Conservation (phyloP, 2,113 vertebrate genomes). For the Copsychus sechellarum region DNA sequence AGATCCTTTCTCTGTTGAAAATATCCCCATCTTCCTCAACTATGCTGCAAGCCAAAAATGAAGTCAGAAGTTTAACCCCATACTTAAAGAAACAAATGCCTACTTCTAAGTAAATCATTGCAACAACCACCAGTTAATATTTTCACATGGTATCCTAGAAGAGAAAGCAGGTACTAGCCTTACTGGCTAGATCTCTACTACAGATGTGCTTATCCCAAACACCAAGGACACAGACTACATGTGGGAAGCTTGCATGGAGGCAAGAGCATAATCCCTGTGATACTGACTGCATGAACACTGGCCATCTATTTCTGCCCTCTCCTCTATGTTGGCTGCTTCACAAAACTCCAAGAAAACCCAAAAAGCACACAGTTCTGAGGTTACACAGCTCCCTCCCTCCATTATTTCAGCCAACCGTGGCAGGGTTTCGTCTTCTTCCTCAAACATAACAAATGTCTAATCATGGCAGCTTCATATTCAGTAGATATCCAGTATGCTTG, state of each 20-base stretch:
- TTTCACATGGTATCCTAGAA: neutral
- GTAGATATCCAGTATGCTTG: neutral
- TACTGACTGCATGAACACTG: neutral
- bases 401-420: neutral
- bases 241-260: neutral
- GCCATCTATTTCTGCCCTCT: neutral
- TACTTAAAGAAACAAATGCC: neutral
- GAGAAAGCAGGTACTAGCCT: neutral
- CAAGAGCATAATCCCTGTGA: neutral
- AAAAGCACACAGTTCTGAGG: neutral
- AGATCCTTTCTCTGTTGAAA: neutral
- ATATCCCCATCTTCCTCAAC: neutral
- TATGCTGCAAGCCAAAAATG: neutral
- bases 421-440: neutral
- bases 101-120: neutral
- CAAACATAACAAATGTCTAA: neutral
- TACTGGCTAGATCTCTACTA: neutral
- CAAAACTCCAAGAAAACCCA: neutral
- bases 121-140: neutral
- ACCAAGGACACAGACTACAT: neutral
- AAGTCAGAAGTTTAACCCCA: neutral
- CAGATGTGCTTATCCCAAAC: neutral
- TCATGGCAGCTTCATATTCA: neutral
- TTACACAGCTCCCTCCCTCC: neutral
- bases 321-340: neutral